Evolutionary conservation across 2,113 vertebrate species (phyloP), one percentile per base, ranked within the genome.

Genomic region (Neolamprologus sp.): DNA sequence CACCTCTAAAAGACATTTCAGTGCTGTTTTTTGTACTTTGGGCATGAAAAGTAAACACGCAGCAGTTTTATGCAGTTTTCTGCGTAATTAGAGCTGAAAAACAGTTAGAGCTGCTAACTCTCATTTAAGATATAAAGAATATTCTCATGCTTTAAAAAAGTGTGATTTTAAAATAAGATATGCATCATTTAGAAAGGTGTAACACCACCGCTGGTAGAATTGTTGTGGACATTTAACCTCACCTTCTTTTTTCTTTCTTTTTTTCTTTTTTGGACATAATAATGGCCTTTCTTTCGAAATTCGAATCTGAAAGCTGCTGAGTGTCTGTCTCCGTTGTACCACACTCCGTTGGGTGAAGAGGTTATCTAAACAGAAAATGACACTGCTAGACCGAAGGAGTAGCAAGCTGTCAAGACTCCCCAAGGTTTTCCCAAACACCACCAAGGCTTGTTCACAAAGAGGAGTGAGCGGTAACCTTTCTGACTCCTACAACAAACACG

Each of bases 311-410:
- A 60, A 47, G 17, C 3, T 19, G n/a, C 8, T 30, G 51, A 87
- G 37, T 45, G 21, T 12, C 30, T 28, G 3, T 35, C 16, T 5
- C 45, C 28, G 8, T 7, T 23, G 19, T 26, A 42, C 40, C 40
- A 42, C 40, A 42, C 11, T 42, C 40, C 11, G 11, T 42, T 42
- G 10, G 40, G 8, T 23, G 33, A 12, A 28, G 10, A 47, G 87
- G 85, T 89, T 81, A 85, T 57, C 49, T 58, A 88, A 91, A 90
- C 79, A 88, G 87, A 88, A 87, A 84, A 26, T 12, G 68, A 92
- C 85, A 85, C 73, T 55, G 40, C 78, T 26, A 9, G 19, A 87
- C 51, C 57, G 28, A 86, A 81, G 13, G 30, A 88, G 85, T 14
- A 54, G 16, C 68, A 47, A 68, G 89, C 84, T 58, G 51, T 80